phyloP scores from a whole-genome alignment of 1,140 invertebrate species.

The Phymorhynchus buccinoides region DNA sequence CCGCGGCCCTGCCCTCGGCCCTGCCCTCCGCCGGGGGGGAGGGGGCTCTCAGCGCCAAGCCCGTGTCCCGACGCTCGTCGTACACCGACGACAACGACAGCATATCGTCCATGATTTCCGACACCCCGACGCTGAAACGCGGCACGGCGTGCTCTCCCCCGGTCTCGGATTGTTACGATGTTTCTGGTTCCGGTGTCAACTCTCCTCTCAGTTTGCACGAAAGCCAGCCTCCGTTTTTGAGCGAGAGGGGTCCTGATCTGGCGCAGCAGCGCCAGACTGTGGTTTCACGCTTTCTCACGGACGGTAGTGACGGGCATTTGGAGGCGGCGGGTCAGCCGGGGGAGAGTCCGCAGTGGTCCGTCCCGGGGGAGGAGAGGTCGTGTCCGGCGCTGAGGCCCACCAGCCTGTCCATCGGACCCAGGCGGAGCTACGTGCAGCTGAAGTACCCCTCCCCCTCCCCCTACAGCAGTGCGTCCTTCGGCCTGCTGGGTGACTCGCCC shows the following conservation, averaged over 20 bases:
- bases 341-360: too few species aligned
- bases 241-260: conserved; percentile 68
- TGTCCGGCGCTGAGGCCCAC: conserved; percentile 81
- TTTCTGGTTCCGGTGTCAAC: conserved; percentile 55
- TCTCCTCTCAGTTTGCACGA: conserved; percentile 42
- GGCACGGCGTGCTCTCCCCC: conserved; percentile 56
- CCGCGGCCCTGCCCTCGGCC: too few species aligned
- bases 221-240: conserved; percentile 70
- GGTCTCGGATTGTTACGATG: conserved; percentile 65
- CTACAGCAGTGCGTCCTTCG: conserved; percentile 46
- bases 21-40: not conserved
- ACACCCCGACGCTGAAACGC: conserved; percentile 44
- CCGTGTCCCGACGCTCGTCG: conserved; percentile 54
- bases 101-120: conserved; percentile 57
- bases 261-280: conserved; percentile 49
- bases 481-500: conserved; percentile 28
- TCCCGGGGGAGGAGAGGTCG: too few species aligned
- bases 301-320: conserved; percentile 75
- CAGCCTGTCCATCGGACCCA: conserved; percentile 77
- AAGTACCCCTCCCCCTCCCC: conserved; percentile 50
- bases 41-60: conserved; percentile 18
- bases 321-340: not conserved
- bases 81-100: conserved; percentile 59
- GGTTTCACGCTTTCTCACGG: conserved; percentile 75
- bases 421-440: conserved; percentile 40